Evolutionary conservation across 2,797 vertebrate genomes (phyloP).

Genomic region (Halcyon smyrnensis): DNA sequence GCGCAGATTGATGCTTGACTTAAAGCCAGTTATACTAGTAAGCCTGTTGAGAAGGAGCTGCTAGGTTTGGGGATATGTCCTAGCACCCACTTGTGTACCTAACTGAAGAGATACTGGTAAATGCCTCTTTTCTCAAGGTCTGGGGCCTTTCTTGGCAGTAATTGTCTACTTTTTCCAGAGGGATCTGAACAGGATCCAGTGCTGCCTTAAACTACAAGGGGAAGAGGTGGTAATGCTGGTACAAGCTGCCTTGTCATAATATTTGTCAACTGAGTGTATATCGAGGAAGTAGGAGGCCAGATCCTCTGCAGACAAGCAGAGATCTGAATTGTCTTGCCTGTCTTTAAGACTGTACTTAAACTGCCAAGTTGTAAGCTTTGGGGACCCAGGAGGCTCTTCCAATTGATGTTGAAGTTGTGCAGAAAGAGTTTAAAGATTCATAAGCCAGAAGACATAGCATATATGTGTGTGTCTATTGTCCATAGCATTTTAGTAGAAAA

Average conservation of each 20-base stretch:
- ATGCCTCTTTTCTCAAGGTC: neutral
- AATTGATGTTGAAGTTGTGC: neutral
- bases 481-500: neutral
- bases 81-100: neutral
- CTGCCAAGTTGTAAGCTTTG: neutral
- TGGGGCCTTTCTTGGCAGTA: neutral
- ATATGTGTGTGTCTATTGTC: too few relatives aligned
- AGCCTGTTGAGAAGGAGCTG: neutral
- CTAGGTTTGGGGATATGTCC: neutral
- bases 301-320: neutral
- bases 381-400: neutral
- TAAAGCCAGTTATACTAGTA: neutral
- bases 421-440: neutral
- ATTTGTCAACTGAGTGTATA: fast-evolving
- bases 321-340: neutral
- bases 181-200: neutral
- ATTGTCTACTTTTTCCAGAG: neutral
- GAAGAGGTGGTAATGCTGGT: neutral
- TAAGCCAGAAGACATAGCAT: neutral
- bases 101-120: neutral
- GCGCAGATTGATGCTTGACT: fast-evolving
- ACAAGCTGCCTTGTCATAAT: neutral
- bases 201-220: neutral
- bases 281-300: neutral
- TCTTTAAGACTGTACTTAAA: neutral